Percentiles rank a stretch among this genome's conserved stretches.
Conservation (phyloP, 2,888 invertebrate species). For the Disparrhopalites patrizii region DNA sequence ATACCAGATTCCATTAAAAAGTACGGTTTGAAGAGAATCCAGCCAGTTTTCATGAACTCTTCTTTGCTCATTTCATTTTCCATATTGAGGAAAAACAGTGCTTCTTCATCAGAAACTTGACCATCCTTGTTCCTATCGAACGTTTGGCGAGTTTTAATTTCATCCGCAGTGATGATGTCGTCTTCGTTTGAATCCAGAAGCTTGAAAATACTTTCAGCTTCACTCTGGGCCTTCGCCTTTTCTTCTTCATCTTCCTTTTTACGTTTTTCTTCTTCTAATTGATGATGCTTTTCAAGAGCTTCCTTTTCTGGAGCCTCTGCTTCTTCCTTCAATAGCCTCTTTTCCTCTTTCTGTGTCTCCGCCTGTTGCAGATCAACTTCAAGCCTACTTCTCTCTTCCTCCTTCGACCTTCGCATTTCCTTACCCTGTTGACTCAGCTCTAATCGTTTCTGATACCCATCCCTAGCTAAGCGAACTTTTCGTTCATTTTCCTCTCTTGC, state of each 20-base stretch:
- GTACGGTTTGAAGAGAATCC: conserved; percentile 73
- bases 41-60: conserved; percentile 65
- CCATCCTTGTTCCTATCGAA: conserved; percentile 91
- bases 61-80: conserved; percentile 65
- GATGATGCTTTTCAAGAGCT: conserved; percentile 70
- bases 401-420: conserved; percentile 67
- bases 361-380: conserved; percentile 71
- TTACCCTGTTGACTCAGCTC: conserved; percentile 74
- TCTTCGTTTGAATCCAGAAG: conserved; percentile 77
- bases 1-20: conserved; percentile 71
- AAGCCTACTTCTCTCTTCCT: conserved; percentile 49
- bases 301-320: conserved; percentile 70
- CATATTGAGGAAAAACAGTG: conserved; percentile 58
- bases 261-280: conserved; percentile 59
- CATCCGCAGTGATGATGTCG: conserved; percentile 55
- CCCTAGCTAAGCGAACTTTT: conserved; percentile 67
- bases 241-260: conserved; percentile 60
- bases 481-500: conserved; percentile 71
- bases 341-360: conserved; percentile 73
- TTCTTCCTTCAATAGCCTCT: conserved; percentile 65
- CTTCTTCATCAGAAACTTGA: conserved; percentile 80
- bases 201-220: conserved; percentile 69
- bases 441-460: conserved; percentile 70
- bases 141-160: conserved; percentile 61
- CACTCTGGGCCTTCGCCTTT: conserved; percentile 58